phyloP scores from a whole-genome alignment of 2,113 vertebrate species.

The Callipepla californica region DNA sequence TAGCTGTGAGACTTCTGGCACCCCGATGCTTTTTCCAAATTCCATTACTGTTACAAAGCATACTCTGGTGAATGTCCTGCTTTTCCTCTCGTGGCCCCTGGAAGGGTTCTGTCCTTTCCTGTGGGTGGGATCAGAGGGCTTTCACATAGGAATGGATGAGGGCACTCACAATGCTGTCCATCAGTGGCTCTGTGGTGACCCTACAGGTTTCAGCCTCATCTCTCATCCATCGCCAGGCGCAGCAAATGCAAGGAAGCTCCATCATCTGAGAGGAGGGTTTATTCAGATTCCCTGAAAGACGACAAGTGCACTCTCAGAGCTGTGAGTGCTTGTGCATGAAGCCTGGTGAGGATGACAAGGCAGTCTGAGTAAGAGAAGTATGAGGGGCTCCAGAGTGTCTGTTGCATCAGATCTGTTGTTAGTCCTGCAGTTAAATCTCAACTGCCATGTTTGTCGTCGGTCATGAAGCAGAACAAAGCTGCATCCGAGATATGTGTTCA shows the following conservation, averaged over 20 bases:
- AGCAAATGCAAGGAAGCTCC: background rate
- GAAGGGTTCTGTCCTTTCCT: constrained; percentile 20
- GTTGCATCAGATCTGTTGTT: background rate
- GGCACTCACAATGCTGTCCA: background rate
- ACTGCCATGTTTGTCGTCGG: background rate
- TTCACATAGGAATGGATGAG: rapidly evolving
- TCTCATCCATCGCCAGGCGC: background rate
- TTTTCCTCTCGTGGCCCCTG: constrained; percentile 35
- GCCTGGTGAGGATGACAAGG: background rate
- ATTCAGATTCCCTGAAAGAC: constrained; percentile 2
- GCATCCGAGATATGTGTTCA: constrained; percentile 16
- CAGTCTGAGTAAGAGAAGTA: background rate
- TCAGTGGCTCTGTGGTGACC: background rate
- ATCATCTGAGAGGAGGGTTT: background rate
- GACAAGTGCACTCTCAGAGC: background rate
- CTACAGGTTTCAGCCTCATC: background rate
- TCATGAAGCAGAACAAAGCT: constrained; percentile 7
- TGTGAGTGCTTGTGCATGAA: background rate
- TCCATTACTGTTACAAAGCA: constrained; percentile 58
- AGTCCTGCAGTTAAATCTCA: background rate
- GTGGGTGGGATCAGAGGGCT: constrained; percentile 27
- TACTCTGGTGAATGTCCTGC: constrained; percentile 38
- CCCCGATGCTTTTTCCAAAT: constrained; percentile 31
- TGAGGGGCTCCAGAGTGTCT: background rate
- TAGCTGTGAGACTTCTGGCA: constrained; percentile 27